These are phyloP conservation scores for Nysson spinosus DNA, from an alignment of 2,888 invertebrate species.

Conservation along the genomic window DNA sequence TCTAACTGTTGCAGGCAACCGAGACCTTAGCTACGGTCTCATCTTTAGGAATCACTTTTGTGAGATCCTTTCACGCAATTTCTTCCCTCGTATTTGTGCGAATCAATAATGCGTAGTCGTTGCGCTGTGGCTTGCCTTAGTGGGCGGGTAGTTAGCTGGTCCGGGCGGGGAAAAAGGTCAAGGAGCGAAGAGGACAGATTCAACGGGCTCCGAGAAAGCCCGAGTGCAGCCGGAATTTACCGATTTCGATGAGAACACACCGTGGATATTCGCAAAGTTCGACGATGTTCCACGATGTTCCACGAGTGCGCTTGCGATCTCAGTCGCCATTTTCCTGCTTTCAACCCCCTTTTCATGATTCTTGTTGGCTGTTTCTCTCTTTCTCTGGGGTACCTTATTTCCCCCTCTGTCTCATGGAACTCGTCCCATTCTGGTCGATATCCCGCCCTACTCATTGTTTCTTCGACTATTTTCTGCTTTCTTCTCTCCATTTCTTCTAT, in stretches of 20 bases:
- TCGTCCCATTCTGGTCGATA: neutral
- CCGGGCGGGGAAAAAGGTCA: slow-evolving; percentile 33
- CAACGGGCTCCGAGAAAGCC: slow-evolving; percentile 58
- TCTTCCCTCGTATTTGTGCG: slow-evolving; percentile 67
- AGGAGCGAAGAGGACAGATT: slow-evolving; percentile 18
- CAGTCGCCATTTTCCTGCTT: neutral
- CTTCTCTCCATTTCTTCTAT: neutral
- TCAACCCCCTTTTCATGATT: slow-evolving; percentile 12
- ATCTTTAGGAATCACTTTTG: slow-evolving; percentile 34
- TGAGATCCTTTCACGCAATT: slow-evolving; percentile 38
- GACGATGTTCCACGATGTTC: slow-evolving; percentile 62
- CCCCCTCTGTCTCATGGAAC: neutral
- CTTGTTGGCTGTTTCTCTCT: slow-evolving; percentile 6
- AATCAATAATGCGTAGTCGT: slow-evolving; percentile 77
- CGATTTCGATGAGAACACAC: slow-evolving; percentile 57
- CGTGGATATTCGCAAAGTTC: slow-evolving; percentile 58
- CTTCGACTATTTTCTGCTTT: neutral
- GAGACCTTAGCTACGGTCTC: slow-evolving; percentile 42
- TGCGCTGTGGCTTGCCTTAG: slow-evolving; percentile 61
- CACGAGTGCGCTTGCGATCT: slow-evolving; percentile 24
- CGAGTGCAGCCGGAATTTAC: slow-evolving; percentile 66
- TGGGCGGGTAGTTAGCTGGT: slow-evolving; percentile 46
- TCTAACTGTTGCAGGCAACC: no score
- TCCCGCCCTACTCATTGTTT: neutral
- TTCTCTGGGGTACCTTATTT: neutral